Conservation (phyloP, 2,888 invertebrate genomes). For the Nipponacmea schrenckii region DNA sequence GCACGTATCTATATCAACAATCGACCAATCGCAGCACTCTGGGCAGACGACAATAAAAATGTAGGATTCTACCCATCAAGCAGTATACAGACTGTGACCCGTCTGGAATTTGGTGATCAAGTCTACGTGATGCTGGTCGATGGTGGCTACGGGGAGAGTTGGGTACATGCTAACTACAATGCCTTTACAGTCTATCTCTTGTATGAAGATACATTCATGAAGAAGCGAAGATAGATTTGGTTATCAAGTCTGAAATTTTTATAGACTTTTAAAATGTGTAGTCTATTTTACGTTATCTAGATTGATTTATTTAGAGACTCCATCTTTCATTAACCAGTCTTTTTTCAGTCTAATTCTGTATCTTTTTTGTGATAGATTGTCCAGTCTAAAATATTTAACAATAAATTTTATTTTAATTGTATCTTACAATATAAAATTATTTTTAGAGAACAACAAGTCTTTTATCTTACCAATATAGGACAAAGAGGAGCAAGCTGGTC, state of each 20-base stretch:
- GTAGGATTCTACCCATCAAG: constrained; percentile 46
- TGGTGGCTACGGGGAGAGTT: constrained; percentile 44
- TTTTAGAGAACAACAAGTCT: too few relatives aligned
- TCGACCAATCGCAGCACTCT: constrained; percentile 43
- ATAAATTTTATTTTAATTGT: too few relatives aligned
- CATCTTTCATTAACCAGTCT: too few relatives aligned
- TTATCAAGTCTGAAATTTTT: too few relatives aligned
- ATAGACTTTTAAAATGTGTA: too few relatives aligned
- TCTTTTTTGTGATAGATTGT: too few relatives aligned
- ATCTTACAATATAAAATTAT: too few relatives aligned
- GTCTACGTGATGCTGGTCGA: constrained; percentile 45
- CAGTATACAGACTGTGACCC: constrained; percentile 40
- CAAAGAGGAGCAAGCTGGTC: constrained; percentile 97
- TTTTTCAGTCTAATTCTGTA: too few relatives aligned
- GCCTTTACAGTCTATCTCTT: constrained; percentile 40
- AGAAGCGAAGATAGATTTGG: background rate
- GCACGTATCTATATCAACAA: constrained; percentile 41
- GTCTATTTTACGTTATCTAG: too few relatives aligned
- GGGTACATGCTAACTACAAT: constrained; percentile 48
- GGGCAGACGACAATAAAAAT: constrained; percentile 43
- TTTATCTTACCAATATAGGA: constrained; percentile 85
- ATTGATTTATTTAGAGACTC: too few relatives aligned
- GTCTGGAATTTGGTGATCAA: constrained; percentile 43
- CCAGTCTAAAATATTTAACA: too few relatives aligned
- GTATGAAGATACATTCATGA: constrained; percentile 35